Evolutionary conservation across 2,113 vertebrate genomes (phyloP), one percentile per base, ranked within the genome.

Genomic region (Ancistrus triradiatus): DNA sequence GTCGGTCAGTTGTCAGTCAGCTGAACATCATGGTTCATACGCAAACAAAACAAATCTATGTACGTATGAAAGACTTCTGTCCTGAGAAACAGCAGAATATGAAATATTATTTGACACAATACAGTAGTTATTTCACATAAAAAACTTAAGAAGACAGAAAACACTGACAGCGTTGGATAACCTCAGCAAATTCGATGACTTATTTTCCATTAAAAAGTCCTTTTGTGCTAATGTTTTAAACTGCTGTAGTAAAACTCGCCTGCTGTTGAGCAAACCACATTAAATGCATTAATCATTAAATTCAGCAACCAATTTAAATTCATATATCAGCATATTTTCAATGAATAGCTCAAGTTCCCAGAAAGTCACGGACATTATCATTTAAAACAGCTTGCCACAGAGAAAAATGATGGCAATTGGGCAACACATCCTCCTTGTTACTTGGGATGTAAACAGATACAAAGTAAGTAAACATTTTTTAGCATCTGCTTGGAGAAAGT

Each of bases 381-480:
- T 63, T 66, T 49, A 28, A 72, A 73, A 65, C 42, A 48, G 60
- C 60, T 59, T 56, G 71, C 66, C 22, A 46, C 66, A 40, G 8
- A 66, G 74, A 81, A 83, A 59, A 85, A 83, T 37, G 79, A 85
- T 80, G 83, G 81, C 72, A 70, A 68, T 78, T 80, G 74, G 50
- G 73, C 68, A 72, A 75, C 82, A 78, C 61, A 37, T 55, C 15
- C 33, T 55, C 42, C 63, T 69, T 55, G 63, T 74, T 69, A 65
- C 48, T 27, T 6, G 61, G 33, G 24, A 65, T 17, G 25, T 69
- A 27, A 62, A 69, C 44, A 21, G 13, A 38, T 52, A 49, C 56
- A 69, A 84, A 84, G 83, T 82, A 83, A 85, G 85, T 85, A 87
- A 83, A 87, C 70, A 84, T 74, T 83, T 84, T 79, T 82, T 77